Evolutionary conservation across 2,888 invertebrate genomes (phyloP), one percentile per base, ranked within the genome.

Genomic region (Graphium colonna): DNA sequence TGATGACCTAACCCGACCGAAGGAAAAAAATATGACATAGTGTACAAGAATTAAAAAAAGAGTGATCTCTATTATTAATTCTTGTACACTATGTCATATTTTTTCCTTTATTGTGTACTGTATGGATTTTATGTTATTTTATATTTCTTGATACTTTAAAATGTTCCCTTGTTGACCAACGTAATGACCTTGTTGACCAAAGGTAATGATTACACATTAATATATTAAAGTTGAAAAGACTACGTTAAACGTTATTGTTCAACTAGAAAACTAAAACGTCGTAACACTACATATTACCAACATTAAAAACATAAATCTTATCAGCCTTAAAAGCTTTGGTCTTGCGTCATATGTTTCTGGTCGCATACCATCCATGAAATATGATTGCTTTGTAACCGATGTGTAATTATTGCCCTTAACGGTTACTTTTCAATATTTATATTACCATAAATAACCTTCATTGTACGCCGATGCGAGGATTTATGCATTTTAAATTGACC

Each of bases 291-390:
- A 46, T 41, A 39, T 49, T 49, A 44, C 13, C 7, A 13, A 40
- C 53, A 53, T 44, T 44, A 49, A 53, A 49, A 49, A 43, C 48
- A 53, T 53, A 33, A 52, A 48, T 44, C 53, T 53, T 53, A 53
- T 53, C 53, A 53, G 39, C 28, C 44, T 53, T 53, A 53, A 53
- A 53, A 48, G 53, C 49, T 53, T 49, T 16, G 39, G 53, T 12
- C 38, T 53, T 53, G 38, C 44, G 38, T 48, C 39, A 53, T 53
- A 44, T 33, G 26, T 45, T 49, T 31, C 53, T 43, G 28, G 1
- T 13, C n/a, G 39, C 16, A 21, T 26, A 31, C 21, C 21, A 41
- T 53, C 39, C 17, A 21, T 15, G 54, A 49, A 40, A 54, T 54
- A 45, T 43, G 38, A 8, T 16, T 28, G 16, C 28, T 39, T 39